Percentiles rank a stretch among this genome's conserved stretches.
phyloP scores from a whole-genome alignment of 2,113 vertebrate genomes.

The Ictidomys tridecemlineatus region DNA sequence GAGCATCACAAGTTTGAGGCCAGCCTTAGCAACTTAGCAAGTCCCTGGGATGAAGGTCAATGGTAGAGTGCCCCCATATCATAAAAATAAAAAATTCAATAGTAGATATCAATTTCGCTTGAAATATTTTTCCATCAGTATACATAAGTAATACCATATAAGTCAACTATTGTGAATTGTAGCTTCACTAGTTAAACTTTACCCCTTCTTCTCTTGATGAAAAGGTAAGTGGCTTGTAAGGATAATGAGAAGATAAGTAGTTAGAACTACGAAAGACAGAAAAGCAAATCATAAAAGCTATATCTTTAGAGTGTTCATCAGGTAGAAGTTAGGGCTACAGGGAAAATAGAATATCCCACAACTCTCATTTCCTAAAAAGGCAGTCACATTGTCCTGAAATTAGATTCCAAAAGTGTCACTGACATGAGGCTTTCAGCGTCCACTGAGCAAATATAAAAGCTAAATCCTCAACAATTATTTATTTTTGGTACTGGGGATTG shows the following conservation, averaged over 20 bases:
- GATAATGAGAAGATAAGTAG: neutral
- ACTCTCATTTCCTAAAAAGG: neutral
- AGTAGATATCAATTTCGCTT: neutral
- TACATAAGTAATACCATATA: neutral
- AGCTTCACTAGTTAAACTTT: neutral
- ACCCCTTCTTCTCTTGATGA: neutral
- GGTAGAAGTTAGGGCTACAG: neutral
- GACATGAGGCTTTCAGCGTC: neutral
- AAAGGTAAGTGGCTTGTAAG: neutral
- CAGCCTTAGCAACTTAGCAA: neutral
- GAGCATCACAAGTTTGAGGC: neutral
- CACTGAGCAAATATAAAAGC: neutral
- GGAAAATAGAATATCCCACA: neutral
- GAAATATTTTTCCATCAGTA: conserved; percentile 24
- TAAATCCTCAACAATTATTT: neutral
- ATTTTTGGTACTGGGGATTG: too few species aligned
- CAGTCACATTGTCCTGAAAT: conserved; percentile 29
- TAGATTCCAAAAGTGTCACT: neutral
- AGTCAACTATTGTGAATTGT: neutral
- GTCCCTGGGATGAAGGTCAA: neutral
- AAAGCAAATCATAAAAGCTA: neutral
- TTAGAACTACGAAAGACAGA: neutral
- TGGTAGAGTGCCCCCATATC: neutral
- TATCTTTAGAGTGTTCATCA: neutral
- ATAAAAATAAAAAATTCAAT: neutral